phyloP scores from a whole-genome alignment of 1,140 invertebrate species.

The Leptopilina clavipes region DNA sequence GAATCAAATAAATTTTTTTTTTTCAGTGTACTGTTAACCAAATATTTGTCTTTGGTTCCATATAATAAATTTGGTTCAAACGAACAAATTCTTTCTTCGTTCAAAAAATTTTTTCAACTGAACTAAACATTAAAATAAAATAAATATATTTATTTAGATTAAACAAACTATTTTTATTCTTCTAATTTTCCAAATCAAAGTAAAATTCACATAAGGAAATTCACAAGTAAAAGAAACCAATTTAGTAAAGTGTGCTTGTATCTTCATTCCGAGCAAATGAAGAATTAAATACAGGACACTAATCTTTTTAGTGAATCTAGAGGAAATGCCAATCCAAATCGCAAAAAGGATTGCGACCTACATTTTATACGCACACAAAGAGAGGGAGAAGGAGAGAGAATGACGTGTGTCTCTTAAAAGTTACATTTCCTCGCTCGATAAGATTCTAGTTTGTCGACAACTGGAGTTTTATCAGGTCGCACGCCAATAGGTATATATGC shows the following conservation, averaged over 20 bases:
- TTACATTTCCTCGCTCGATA: conserved; percentile 29
- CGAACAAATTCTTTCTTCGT: too few species aligned
- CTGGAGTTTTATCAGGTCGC: not conserved
- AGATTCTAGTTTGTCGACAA: conserved; percentile 1
- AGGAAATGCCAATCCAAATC: conserved; percentile 11
- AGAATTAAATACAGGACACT: not conserved
- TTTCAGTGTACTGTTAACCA: too few species aligned
- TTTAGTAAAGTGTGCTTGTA: conserved; percentile 2
- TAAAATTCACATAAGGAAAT: too few species aligned
- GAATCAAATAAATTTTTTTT: too few species aligned
- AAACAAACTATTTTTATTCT: too few species aligned
- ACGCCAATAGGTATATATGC: not conserved
- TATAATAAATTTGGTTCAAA: too few species aligned
- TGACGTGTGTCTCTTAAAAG: conserved; percentile 4
- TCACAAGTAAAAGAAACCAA: not conserved
- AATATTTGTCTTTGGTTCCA: too few species aligned
- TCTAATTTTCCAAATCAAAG: too few species aligned
- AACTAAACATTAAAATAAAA: too few species aligned
- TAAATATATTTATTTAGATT: too few species aligned
- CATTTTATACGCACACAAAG: not conserved
- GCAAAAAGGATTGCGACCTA: conserved; percentile 21
- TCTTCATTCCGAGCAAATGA: not conserved
- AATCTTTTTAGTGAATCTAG: conserved; percentile 6
- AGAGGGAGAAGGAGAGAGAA: not conserved
- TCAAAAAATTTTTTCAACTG: too few species aligned